These are phyloP conservation scores for Lichenostomus cassidix DNA, from an alignment of 2,113 vertebrate genomes.

Conservation along the genomic window DNA sequence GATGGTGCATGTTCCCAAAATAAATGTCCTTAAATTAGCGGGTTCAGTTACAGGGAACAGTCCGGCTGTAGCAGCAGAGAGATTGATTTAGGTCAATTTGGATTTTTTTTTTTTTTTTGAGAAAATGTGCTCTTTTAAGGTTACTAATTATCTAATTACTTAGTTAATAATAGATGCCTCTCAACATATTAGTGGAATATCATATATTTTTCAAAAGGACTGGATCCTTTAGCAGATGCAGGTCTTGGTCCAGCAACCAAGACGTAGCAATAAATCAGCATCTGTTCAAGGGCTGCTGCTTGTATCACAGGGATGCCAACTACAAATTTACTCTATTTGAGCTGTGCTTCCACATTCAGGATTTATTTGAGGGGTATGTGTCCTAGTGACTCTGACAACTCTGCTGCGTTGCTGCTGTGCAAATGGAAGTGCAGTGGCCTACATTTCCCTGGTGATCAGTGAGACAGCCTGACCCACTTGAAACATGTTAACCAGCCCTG, in stretches of 20 bases:
- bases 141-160: not conserved
- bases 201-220: not conserved
- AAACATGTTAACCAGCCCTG: not conserved
- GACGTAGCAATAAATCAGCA: not conserved
- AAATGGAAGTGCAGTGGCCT: slow-evolving; percentile 12
- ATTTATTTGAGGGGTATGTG: not conserved
- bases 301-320: not conserved
- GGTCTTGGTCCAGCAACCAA: not conserved
- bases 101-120: not conserved
- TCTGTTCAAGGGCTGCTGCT: not conserved
- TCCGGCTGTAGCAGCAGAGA: not conserved
- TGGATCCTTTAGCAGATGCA: not conserved
- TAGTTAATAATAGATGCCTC: not conserved
- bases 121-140: not conserved
- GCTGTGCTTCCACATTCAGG: not conserved
- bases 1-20: not conserved
- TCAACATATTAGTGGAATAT: not conserved
- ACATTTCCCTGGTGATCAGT: not conserved
- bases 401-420: not conserved
- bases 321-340: not conserved
- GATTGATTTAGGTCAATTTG: not conserved
- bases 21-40: not conserved
- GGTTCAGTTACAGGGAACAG: not conserved
- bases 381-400: not conserved
- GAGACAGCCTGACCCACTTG: slow-evolving; percentile 1